Base-by-base conservation (phyloP, 2,888 invertebrate genomes). In the Agrochola circellaris region DNA sequence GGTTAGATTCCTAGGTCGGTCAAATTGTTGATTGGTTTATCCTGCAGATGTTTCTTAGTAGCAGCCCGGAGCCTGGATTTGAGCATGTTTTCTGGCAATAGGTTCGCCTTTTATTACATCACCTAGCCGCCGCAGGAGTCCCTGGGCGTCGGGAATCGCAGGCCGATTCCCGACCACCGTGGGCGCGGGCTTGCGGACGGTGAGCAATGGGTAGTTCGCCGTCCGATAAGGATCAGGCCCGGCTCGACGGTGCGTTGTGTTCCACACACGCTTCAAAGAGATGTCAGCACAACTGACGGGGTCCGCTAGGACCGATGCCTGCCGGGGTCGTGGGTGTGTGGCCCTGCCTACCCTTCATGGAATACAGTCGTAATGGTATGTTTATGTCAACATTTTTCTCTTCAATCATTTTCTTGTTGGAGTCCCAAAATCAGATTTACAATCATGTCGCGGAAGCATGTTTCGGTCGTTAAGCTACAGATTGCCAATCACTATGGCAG, bases 401-500 rank as follows among this genome's bases (percentile, higher is more conserved):
- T 1, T 20, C 3, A 13, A 20, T 15, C 15, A 48, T 23, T 20
- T 23, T n/a, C n/a, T 11, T 15, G 4, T 8, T 38, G 11, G 2
- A 61, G 1, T 48, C 15, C 15, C 23, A 60, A 68, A 81, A 62
- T 62, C 58, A 60, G 20, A 38, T 69, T 58, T 3, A 17, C 45
- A 81, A 73, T 70, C 42, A 34, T 66, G 23, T 23, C 66, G 51
- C 17, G 8, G 48, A n/a, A 62, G 34, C 66, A 62, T 42, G 30
- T 60, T 67, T n/a, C 30, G 30, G 38, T 54, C 20, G 58, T 62
- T 62, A 42, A 45, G 51, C 62, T 73, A 73, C 72, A 70, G 73
- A 83, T 84, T 83, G 67, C 60, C 81, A 84, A 83, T 83, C 81
- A 75, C 58, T 62, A 80, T 75, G 60, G 60, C 85, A 73, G 60